phyloP scores from a whole-genome alignment of 2,113 vertebrate genomes.

The Arothron firmamentum region DNA sequence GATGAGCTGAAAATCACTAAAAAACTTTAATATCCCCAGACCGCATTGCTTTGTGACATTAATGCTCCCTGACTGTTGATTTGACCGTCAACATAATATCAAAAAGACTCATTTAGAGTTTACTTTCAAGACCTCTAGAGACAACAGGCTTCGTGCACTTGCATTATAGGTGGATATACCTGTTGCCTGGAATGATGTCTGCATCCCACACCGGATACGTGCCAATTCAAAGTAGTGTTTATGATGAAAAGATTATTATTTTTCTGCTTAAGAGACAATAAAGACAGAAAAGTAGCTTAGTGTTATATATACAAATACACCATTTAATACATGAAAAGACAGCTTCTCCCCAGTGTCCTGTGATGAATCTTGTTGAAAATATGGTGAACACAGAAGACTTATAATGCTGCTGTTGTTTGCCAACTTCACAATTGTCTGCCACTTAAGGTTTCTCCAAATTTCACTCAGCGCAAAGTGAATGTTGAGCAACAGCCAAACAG shows the following conservation, averaged over 20 bases:
- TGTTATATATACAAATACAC: too few relatives aligned
- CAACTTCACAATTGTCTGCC: too few relatives aligned
- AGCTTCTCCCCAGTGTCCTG: too few relatives aligned
- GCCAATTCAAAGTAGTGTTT: neutral
- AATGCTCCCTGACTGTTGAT: neutral
- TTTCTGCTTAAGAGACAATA: too few relatives aligned
- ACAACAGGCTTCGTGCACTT: neutral
- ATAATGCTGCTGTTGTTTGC: too few relatives aligned
- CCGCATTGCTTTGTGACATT: neutral
- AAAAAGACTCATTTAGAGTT: slow-evolving; percentile 5
- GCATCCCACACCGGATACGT: neutral
- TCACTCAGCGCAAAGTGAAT: too few relatives aligned
- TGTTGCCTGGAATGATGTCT: neutral
- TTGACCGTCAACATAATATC: slow-evolving; percentile 3
- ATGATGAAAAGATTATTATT: too few relatives aligned
- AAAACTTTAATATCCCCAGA: slow-evolving; percentile 9
- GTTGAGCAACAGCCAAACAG: neutral
- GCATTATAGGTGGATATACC: neutral
- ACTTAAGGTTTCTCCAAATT: too few relatives aligned
- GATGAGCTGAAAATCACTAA: slow-evolving; percentile 3
- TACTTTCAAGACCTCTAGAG: neutral
- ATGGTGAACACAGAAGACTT: too few relatives aligned
- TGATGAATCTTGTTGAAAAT: too few relatives aligned
- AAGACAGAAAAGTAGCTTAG: too few relatives aligned
- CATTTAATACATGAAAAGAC: too few relatives aligned